Conservation (phyloP, 30 jellyfish, hydroid and myxozoan genomes). For the Catostylus mosaicus region DNA sequence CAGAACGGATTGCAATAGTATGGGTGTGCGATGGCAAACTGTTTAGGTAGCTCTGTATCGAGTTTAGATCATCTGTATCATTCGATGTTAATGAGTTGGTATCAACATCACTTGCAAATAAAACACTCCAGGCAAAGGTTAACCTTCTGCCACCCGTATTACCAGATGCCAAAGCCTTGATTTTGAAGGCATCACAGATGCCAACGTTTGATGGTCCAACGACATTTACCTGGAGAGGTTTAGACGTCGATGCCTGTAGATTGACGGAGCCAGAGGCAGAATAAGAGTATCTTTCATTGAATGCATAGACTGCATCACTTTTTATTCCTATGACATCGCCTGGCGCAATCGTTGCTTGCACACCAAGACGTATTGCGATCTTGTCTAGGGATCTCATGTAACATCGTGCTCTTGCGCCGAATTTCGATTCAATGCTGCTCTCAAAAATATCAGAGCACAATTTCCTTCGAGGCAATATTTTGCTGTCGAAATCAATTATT, state of each 20-base stretch:
- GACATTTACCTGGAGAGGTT: slow-evolving; percentile 29
- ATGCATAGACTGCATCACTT: slow-evolving; percentile 20
- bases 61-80: slow-evolving; percentile 16
- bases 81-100: neutral
- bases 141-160: slow-evolving; percentile 63
- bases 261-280: slow-evolving; percentile 42
- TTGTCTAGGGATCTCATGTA: slow-evolving; percentile 4
- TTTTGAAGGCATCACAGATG: slow-evolving; percentile 36
- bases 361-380: slow-evolving; percentile 43
- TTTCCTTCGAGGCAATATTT: neutral
- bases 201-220: slow-evolving; percentile 73
- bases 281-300: slow-evolving; percentile 28
- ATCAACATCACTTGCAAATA: slow-evolving; percentile 52
- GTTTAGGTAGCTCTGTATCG: neutral
- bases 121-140: slow-evolving; percentile 62
- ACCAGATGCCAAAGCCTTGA: slow-evolving; percentile 54
- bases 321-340: slow-evolving; percentile 41
- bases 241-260: slow-evolving; percentile 17
- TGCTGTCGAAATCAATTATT: slow-evolving; percentile 20
- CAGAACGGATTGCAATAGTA: slow-evolving; percentile 1
- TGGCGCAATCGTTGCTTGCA: slow-evolving; percentile 31
- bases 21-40: slow-evolving; percentile 27
- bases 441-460: slow-evolving; percentile 40
- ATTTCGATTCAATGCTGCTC: neutral
- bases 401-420: slow-evolving; percentile 65